Evolutionary conservation across 2,797 vertebrate species (phyloP).

Genomic region (Tenualosa thibaudeaui): DNA sequence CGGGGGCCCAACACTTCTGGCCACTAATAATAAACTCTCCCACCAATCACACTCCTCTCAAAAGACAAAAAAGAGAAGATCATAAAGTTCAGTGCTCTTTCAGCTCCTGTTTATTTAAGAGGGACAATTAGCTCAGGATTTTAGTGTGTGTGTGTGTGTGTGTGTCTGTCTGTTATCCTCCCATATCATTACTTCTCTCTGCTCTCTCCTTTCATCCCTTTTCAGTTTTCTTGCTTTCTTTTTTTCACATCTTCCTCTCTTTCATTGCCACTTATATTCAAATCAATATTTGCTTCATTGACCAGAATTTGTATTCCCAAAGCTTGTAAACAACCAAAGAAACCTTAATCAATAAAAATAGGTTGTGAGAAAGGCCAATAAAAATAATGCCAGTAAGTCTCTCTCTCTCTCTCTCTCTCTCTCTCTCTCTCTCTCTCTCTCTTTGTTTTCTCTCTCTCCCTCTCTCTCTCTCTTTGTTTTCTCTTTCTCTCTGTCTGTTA

Average conservation of each 20-base stretch:
- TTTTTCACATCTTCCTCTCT: not conserved
- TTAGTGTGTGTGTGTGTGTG: slow-evolving; percentile 38
- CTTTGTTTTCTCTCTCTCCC: not conserved
- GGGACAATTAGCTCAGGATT: not conserved
- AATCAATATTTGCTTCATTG: not conserved
- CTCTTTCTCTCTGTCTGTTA: not conserved
- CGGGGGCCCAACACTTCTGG: not conserved
- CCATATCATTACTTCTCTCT: not conserved
- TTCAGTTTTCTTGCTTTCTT: not conserved
- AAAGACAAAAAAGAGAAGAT: not conserved
- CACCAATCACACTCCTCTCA: not conserved
- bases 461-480: not conserved
- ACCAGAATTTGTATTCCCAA: not conserved
- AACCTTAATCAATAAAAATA: not conserved
- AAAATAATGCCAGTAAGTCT: not conserved
- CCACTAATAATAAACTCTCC: not conserved
- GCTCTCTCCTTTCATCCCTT: not conserved
- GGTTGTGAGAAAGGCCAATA: not conserved
- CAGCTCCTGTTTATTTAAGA: slow-evolving; percentile 10
- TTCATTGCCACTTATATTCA: not conserved
- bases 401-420: not conserved
- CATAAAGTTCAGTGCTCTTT: not conserved
- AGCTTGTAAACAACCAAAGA: not conserved
- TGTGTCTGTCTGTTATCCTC: slow-evolving; percentile 20
- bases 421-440: not conserved